Evolutionary conservation across 2,888 invertebrate species (phyloP).

Genomic region (Candidula unifasciata): DNA sequence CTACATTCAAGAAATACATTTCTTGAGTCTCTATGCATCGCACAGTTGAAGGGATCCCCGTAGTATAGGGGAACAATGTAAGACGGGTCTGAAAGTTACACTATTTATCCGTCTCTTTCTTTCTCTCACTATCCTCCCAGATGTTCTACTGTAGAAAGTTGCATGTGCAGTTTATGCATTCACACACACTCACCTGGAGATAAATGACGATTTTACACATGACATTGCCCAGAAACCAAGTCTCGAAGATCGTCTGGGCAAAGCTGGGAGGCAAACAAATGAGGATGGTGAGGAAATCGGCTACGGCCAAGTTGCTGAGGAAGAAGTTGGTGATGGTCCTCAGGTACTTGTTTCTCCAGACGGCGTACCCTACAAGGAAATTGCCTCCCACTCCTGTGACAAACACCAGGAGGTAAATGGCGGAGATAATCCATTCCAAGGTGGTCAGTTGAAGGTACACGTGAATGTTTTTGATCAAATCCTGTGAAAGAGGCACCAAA

Average conservation of each 20-base stretch:
- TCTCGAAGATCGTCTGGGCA: conserved; percentile 93
- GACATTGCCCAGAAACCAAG: conserved; percentile 89
- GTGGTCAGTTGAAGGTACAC: conserved; percentile 66
- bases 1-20: too few relatives aligned
- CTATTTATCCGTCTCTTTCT: too few relatives aligned
- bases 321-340: conserved; percentile 95
- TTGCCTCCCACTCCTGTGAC: conserved; percentile 91
- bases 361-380: conserved; percentile 91
- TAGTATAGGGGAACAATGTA: too few relatives aligned
- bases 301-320: conserved; percentile 91
- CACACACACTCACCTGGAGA: too few relatives aligned
- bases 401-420: conserved; percentile 87
- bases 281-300: conserved; percentile 91
- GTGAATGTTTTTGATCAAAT: conserved; percentile 60
- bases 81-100: too few relatives aligned
- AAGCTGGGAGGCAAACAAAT: conserved; percentile 92
- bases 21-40: too few relatives aligned
- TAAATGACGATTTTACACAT: conserved; percentile 94
- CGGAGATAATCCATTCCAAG: conserved; percentile 88
- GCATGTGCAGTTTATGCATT: too few relatives aligned
- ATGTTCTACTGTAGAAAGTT: too few relatives aligned
- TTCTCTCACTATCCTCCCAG: too few relatives aligned
- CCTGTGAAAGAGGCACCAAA: conserved; percentile 8
- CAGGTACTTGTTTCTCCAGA: conserved; percentile 92
- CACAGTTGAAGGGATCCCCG: too few relatives aligned